These are phyloP conservation scores for Cataglyphis rosenhaueri DNA, from an alignment of 2,888 invertebrate genomes.

Conservation along the genomic window DNA sequence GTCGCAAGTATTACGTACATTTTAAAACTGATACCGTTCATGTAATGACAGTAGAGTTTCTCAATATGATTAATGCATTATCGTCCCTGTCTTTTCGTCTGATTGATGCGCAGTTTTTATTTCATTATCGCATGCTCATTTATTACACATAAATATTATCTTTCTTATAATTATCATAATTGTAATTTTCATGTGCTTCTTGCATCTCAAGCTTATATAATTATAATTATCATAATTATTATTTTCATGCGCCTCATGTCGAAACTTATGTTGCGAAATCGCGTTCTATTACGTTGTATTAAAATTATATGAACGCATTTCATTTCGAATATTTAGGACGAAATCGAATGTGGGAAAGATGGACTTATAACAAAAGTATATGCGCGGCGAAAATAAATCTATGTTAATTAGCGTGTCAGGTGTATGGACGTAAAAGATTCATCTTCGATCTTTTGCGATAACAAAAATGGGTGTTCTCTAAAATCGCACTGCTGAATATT, in stretches of 20 bases:
- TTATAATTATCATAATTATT: conserved; percentile 1
- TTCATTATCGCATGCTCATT: not conserved
- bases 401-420: not conserved
- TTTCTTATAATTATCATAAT: not conserved
- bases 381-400: not conserved
- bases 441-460: not conserved
- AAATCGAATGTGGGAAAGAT: not conserved
- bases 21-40: not conserved
- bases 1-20: conserved; percentile 3
- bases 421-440: not conserved
- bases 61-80: not conserved
- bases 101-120: not conserved
- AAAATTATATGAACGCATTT: not conserved
- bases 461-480: not conserved
- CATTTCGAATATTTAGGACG: conserved; percentile 18
- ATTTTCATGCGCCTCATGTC: not conserved
- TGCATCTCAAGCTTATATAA: not conserved
- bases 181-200: not conserved
- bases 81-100: not conserved
- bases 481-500: not conserved
- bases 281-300: not conserved
- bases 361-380: not conserved
- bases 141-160: not conserved
- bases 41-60: conserved; percentile 14
- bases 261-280: not conserved